Percentiles rank a stretch among this genome's conserved stretches.
Evolutionary conservation across 2,888 invertebrate species (phyloP).

Genomic region (Belgica antarctica): DNA sequence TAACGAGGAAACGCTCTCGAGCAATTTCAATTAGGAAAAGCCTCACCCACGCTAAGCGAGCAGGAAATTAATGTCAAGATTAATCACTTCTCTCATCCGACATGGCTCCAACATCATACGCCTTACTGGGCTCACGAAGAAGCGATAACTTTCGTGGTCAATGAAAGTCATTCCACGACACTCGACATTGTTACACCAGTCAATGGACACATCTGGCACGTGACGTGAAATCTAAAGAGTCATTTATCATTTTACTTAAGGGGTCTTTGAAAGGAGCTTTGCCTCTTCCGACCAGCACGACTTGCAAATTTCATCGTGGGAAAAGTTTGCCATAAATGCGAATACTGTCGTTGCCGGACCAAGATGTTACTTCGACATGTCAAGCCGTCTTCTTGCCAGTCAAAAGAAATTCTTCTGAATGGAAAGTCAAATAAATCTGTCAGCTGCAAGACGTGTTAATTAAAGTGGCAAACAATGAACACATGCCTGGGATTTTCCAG

Average conservation of each 20-base stretch:
- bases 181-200: too few relatives aligned
- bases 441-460: background rate
- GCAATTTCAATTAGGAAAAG: conserved; percentile 23
- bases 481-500: background rate
- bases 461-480: background rate
- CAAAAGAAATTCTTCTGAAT: background rate
- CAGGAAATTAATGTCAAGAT: conserved; percentile 10
- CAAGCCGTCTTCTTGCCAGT: too few relatives aligned
- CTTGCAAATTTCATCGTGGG: background rate
- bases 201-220: background rate
- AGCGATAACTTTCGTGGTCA: background rate
- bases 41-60: background rate
- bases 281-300: too few relatives aligned
- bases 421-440: background rate
- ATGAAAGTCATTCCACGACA: too few relatives aligned
- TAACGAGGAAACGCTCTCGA: background rate
- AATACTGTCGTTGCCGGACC: too few relatives aligned
- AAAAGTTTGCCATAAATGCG: too few relatives aligned
- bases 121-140: background rate
- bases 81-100: background rate
- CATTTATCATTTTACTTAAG: background rate
- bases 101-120: background rate
- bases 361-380: too few relatives aligned
- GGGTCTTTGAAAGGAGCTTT: too few relatives aligned
- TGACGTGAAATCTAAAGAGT: background rate